These are phyloP conservation scores for Seriola quinqueradiata DNA, from an alignment of 2,113 vertebrate species.

Conservation along the genomic window DNA sequence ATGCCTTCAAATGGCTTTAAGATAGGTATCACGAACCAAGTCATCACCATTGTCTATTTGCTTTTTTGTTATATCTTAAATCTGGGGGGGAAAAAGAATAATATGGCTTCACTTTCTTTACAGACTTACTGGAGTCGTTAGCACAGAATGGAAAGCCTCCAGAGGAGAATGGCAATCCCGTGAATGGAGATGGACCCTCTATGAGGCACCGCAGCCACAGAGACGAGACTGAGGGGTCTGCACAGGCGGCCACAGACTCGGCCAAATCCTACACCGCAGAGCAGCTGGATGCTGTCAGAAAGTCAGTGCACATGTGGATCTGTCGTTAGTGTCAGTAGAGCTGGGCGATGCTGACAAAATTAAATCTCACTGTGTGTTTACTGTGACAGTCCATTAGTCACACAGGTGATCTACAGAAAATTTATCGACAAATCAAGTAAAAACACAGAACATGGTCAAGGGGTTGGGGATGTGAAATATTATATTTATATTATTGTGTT, in stretches of 20 bases:
- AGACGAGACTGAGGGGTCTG: conserved; percentile 64
- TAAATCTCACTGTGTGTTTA: not conserved
- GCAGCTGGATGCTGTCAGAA: conserved; percentile 94
- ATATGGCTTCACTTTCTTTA: not conserved
- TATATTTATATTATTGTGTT: not conserved
- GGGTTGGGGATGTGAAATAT: too few species aligned
- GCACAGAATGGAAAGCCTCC: conserved; percentile 86
- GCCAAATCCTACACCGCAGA: conserved; percentile 91
- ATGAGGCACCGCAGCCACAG: conserved; percentile 81
- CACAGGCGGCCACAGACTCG: conserved; percentile 85
- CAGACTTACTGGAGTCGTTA: conserved; percentile 92
- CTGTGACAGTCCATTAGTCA: not conserved
- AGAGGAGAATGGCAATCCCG: conserved; percentile 77
- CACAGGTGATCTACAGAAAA: not conserved
- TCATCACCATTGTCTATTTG: not conserved
- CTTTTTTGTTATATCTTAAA: too few species aligned
- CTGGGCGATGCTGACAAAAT: not conserved
- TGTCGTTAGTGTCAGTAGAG: not conserved
- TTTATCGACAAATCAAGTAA: not conserved
- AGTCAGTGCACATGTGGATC: conserved; percentile 82
- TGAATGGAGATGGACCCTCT: conserved; percentile 81
- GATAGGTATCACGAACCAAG: not conserved
- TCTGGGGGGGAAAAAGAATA: not conserved
- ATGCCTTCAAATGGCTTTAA: not conserved
- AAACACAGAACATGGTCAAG: not conserved